Conservation (phyloP, 2,888 invertebrate genomes). For the Listrodromus nycthemerus region DNA sequence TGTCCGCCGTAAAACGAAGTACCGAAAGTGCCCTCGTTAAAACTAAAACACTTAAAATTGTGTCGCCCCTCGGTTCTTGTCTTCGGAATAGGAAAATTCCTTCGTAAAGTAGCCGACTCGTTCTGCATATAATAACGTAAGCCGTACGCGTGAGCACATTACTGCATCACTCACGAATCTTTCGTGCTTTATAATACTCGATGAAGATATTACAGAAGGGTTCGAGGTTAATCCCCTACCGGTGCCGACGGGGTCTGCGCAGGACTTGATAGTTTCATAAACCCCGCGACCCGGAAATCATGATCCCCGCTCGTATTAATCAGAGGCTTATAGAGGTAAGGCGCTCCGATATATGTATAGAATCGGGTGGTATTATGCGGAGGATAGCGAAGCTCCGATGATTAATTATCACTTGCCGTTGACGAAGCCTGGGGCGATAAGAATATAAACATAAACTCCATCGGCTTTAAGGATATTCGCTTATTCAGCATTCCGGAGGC, state of each 20-base stretch:
- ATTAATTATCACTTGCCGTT: constrained; percentile 31
- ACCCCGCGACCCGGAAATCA: constrained; percentile 49
- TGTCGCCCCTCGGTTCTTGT: constrained; percentile 33
- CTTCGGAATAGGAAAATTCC: constrained; percentile 31
- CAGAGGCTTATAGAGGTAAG: constrained; percentile 26
- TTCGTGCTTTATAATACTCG: constrained; percentile 26
- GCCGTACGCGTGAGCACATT: constrained; percentile 7
- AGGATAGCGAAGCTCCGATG: constrained; percentile 9
- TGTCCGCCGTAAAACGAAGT: constrained; percentile 70
- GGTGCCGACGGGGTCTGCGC: neutral
- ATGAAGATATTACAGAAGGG: constrained; percentile 24
- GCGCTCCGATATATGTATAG: constrained; percentile 24
- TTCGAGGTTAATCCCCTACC: neutral
- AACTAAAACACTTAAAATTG: constrained; percentile 74
- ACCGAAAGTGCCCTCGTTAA: constrained; percentile 70
- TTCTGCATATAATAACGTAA: constrained; percentile 11
- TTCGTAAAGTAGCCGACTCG: neutral
- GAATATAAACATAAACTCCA: constrained; percentile 13
- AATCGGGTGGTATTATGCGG: constrained; percentile 26
- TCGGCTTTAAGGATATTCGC: neutral
- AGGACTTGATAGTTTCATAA: constrained; percentile 51
- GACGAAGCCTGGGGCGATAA: constrained; percentile 2
- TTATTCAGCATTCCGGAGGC: neutral
- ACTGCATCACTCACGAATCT: constrained; percentile 23
- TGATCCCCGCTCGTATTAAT: constrained; percentile 42